Evolutionary conservation across 2,888 invertebrate genomes (phyloP), one percentile per base, ranked within the genome.

Genomic region (Cetonia aurata): DNA sequence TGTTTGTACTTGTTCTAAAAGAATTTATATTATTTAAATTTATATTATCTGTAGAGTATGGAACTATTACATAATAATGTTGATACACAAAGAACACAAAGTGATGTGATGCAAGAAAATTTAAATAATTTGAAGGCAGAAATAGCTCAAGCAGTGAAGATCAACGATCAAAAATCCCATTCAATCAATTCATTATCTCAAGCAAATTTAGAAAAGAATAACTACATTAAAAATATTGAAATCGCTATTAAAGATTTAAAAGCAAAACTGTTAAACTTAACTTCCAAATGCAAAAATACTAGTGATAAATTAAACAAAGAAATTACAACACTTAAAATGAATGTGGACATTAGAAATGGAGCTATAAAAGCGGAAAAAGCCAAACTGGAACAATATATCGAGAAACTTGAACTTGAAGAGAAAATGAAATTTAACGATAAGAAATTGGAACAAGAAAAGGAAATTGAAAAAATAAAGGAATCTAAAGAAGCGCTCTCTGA

Each of bases 371-470:
- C 33, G 9, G 9, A 8, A 48, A 62, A 13, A 37, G 12, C 33
- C 13, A 62, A 62, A 6, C 44, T 44, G 1, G n/a, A 59, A 25
- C 6, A 4, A 8, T 42, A 44, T 44, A 46, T 25, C 17, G 44
- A 59, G 13, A 19, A 44, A 8, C 17, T 25, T 19, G 12, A 44
- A 19, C 44, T 44, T 12, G 59, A 59, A 8, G 44, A 19, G 6
- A 17, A 25, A 59, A 19, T 8, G 17, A 59, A 59, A 17, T 59
- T 44, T 44, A 31, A 48, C 13, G 25, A 19, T 8, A 17, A 37
- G 37, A 65, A 17, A 19, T n/a, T 10, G 12, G 50, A 37, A 52
- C 12, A 50, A 6, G 62, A 50, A 50, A 65, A 19, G 13, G 62
- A 65, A 8, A 19, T 50, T 10, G 41, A 52, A 12, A 4, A 33